phyloP scores from a whole-genome alignment of 92 coral and sea anemone genomes.

The Porites lobata region DNA sequence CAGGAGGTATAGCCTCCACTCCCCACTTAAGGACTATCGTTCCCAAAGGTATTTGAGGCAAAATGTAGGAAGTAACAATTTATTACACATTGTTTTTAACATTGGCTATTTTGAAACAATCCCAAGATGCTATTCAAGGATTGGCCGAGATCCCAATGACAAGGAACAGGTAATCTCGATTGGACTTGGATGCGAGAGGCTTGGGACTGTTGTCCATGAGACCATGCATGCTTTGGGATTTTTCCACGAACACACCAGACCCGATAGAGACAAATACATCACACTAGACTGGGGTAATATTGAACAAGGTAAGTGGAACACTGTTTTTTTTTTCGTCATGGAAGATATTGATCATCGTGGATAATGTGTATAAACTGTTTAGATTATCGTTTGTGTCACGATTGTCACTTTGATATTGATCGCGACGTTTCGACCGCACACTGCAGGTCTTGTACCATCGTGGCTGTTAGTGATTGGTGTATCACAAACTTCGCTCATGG shows the following conservation, averaged over 20 bases:
- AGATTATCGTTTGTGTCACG: no score
- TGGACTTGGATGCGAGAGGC: constrained; percentile 75
- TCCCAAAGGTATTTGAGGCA: no score
- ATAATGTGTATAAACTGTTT: no score
- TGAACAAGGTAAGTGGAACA: constrained; percentile 37
- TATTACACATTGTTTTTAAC: not conserved
- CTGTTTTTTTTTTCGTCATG: not conserved
- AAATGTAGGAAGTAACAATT: not conserved
- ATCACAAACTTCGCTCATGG: no score
- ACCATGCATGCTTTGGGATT: constrained; percentile 87
- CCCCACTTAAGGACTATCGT: no score
- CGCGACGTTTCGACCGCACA: no score
- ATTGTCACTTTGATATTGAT: no score
- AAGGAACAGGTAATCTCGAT: constrained; percentile 77
- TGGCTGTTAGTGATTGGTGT: no score
- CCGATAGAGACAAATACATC: constrained; percentile 75
- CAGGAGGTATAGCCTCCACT: no score
- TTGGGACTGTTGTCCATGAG: constrained; percentile 88
- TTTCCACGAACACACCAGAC: constrained; percentile 92
- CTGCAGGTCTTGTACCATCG: no score
- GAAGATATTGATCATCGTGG: no score
- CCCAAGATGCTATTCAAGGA: constrained; percentile 80
- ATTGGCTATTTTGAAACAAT: not conserved
- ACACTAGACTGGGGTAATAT: constrained; percentile 71
- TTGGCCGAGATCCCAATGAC: constrained; percentile 71